Evolutionary conservation across 1,140 invertebrate genomes (phyloP), one percentile per base, ranked within the genome.

Genomic region (Ladona fulva): DNA sequence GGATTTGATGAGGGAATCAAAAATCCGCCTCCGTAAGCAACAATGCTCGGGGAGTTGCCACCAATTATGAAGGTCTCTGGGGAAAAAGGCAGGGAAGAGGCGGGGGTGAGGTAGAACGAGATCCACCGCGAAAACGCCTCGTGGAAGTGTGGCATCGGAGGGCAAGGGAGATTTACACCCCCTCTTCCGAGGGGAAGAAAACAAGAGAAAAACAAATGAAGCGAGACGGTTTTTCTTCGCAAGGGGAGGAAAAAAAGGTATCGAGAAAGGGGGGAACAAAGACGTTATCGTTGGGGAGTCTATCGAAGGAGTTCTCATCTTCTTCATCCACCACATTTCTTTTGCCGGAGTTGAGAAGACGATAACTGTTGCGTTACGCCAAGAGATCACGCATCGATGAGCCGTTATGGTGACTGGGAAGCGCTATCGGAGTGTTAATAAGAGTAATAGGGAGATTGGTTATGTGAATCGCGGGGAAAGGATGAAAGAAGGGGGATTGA

Each of bases 1-100:
- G 52, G 14, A 66, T 66, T 66, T 66, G 52, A 66, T 66, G 52
- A 66, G 52, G 52, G 52, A 66, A 66, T 66, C 52, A 66, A 66
- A 66, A 66, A 66, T 66, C n/a, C 52, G 52, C 52, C 14, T 66
- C 52, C 52, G 52, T 66, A 66, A 66, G 52, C 52, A 66, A 66
- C 52, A 66, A 66, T 66, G 52, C 52, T 66, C 52, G 3, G 52
- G 52, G 52, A 66, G 52, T 66, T 66, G 52, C 52, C 52, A 66
- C 52, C 52, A 66, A 66, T 66, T 66, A 66, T 66, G n/a, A 66
- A 22, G 52, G 52, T 66, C 52, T 22, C 52, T 66, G 3, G n/a
- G 52, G n/a, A 52, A 52, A 52, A 52, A 52, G 44, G 44, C 44
- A 12, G 52, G 52, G 52, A 22, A 66, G 3, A 3, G 3, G 52